A percentile compares a stretch with the other conserved stretches of the same genome.
These are phyloP conservation scores for Sclerurus mexicanus DNA, from an alignment of 2,113 vertebrate genomes.

Conservation along the genomic window DNA sequence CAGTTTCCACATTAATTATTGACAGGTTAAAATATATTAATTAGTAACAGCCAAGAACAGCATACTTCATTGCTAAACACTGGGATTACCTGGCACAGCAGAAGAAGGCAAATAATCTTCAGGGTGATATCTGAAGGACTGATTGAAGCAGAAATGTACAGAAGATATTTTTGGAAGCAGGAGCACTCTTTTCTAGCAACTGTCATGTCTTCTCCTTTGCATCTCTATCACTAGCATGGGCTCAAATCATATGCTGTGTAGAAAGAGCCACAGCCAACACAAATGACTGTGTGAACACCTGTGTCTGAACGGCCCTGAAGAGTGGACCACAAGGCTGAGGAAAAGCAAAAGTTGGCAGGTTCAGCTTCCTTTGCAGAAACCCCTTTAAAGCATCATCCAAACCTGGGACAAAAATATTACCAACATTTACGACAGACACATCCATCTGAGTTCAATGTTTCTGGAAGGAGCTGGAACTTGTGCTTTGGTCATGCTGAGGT, in stretches of 20 bases:
- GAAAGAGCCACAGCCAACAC: background rate
- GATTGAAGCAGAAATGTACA: background rate
- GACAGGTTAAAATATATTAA: constrained; percentile 42
- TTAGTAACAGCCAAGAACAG: background rate
- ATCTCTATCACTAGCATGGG: background rate
- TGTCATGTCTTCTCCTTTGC: background rate
- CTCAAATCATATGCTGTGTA: background rate
- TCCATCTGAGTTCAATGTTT: background rate
- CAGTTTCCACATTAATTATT: constrained; percentile 29
- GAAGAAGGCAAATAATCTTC: background rate
- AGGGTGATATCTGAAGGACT: background rate
- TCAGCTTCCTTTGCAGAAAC: background rate
- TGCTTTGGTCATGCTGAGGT: background rate
- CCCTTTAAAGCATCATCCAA: background rate
- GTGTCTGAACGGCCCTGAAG: background rate
- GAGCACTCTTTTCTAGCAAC: background rate
- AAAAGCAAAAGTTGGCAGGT: background rate
- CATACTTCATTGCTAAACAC: background rate
- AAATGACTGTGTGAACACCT: background rate
- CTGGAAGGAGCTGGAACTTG: background rate
- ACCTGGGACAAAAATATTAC: background rate
- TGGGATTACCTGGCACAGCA: background rate
- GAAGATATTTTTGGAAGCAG: background rate
- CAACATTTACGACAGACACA: background rate
- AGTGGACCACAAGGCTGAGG: background rate